Percentiles rank a stretch among this genome's conserved stretches.
phyloP scores from a whole-genome alignment of 2,113 vertebrate genomes.

The Lophotis ruficrista region DNA sequence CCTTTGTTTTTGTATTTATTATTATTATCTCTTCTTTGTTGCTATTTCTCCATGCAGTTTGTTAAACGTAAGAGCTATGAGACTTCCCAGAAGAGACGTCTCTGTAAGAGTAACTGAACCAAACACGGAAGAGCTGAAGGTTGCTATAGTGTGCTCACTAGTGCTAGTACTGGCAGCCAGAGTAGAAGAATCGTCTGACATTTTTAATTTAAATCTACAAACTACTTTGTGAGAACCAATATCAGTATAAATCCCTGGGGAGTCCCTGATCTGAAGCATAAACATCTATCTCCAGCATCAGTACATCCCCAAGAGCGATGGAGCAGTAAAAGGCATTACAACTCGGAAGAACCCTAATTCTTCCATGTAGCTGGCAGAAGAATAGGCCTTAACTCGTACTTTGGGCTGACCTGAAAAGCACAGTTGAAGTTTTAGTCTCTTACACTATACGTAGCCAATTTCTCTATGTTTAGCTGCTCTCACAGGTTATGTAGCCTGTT shows the following conservation, averaged over 20 bases:
- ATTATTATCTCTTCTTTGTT: neutral
- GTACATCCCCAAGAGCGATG: neutral
- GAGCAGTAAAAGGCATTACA: neutral
- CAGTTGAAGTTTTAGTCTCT: neutral
- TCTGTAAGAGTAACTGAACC: neutral
- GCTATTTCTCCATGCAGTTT: neutral
- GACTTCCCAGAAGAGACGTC: neutral
- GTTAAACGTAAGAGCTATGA: neutral
- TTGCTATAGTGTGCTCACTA: neutral
- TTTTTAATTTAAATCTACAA: neutral
- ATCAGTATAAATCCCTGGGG: neutral
- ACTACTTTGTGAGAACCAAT: neutral
- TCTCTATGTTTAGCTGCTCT: conserved; percentile 21
- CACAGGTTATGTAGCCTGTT: neutral
- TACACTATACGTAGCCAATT: neutral
- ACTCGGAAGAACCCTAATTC: neutral
- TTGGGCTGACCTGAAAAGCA: neutral
- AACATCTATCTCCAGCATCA: neutral
- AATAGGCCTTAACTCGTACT: neutral
- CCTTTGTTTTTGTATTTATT: neutral
- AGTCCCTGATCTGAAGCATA: neutral
- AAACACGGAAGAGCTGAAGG: neutral
- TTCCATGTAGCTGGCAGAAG: neutral
- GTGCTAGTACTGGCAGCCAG: neutral
- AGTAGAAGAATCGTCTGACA: neutral